Conservation (phyloP, 2,888 invertebrate species). For the Metalampra italica region DNA sequence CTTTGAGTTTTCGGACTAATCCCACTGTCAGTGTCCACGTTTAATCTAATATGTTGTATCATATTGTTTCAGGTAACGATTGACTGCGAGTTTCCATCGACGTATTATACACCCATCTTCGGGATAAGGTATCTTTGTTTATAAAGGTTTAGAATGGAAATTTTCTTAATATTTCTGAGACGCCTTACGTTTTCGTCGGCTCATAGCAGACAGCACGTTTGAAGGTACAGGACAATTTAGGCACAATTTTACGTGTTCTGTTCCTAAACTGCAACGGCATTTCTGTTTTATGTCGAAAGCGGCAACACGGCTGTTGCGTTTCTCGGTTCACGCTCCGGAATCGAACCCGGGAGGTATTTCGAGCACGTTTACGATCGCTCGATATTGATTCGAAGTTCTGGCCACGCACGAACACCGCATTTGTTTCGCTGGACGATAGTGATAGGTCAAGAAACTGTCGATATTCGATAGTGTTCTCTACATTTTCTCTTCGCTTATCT, state of each 20-base stretch:
- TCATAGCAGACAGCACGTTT: neutral
- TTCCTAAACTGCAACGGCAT: neutral
- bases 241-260: neutral
- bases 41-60: neutral
- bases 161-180: no score
- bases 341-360: constrained; percentile 25
- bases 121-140: no score
- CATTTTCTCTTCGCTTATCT: neutral
- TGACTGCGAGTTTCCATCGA: no score
- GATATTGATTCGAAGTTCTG: constrained; percentile 46
- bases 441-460: neutral
- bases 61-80: neutral
- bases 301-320: neutral
- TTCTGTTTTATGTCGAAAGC: neutral
- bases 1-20: no score
- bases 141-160: no score
- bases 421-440: constrained; percentile 8
- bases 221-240: neutral
- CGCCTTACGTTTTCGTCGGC: neutral
- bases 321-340: neutral
- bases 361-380: constrained; percentile 34
- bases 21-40: no score
- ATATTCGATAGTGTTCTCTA: neutral
- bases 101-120: no score
- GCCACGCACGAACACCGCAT: constrained; percentile 31